Percentiles rank a stretch among this genome's conserved stretches.
These are phyloP conservation scores for Columbina picui DNA, from an alignment of 2,113 vertebrate species.

Conservation along the genomic window DNA sequence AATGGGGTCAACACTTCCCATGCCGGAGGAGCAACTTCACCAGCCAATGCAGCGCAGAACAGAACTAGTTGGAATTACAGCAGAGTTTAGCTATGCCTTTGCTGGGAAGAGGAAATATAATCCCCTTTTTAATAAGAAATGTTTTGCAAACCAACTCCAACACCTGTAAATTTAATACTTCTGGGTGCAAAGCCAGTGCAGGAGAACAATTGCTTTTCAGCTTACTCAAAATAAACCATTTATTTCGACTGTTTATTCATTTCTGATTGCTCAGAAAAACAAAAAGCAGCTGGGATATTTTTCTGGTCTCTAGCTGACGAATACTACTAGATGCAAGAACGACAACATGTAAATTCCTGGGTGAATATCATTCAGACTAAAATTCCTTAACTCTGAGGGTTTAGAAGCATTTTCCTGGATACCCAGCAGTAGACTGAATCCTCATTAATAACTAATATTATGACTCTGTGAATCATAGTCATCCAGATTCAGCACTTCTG, in stretches of 20 bases:
- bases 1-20: background rate
- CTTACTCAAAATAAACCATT: background rate
- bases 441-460: background rate
- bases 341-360: background rate
- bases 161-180: slow-evolving; percentile 1
- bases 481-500: background rate
- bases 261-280: background rate
- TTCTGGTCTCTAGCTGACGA: background rate
- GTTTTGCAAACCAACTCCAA: background rate
- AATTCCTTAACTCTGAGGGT: background rate
- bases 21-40: background rate
- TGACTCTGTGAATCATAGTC: background rate
- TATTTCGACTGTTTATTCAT: background rate
- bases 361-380: background rate
- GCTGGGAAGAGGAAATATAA: background rate
- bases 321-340: background rate
- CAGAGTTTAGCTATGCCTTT: background rate
- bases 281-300: background rate
- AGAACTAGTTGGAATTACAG: background rate
- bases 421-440: background rate
- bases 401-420: background rate
- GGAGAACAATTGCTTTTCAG: background rate
- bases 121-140: background rate
- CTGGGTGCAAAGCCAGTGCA: background rate
- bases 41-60: background rate